Conservation (phyloP, 2,113 vertebrate genomes). For the Dasyurus viverrinus region DNA sequence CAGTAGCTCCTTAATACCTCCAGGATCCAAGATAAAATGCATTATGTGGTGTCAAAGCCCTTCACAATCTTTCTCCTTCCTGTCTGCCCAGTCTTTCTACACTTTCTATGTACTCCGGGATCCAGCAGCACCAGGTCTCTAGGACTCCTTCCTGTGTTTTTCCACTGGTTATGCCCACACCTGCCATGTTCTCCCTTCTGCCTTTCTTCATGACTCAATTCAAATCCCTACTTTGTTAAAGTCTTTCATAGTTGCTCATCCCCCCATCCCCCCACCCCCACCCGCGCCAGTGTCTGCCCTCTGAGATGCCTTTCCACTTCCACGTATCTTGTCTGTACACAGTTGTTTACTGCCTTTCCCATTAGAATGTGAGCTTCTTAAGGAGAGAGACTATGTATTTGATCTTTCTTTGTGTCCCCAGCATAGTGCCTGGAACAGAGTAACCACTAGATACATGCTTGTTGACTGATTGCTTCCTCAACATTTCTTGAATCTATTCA, state of each 20-base stretch:
- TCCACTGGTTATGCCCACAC: neutral
- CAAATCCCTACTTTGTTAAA: neutral
- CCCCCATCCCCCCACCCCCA: no score
- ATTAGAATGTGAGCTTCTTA: neutral
- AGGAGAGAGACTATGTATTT: neutral
- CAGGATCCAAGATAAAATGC: no score
- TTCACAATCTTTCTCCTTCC: neutral
- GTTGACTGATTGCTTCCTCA: neutral
- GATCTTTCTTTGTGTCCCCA: no score
- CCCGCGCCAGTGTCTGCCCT: neutral
- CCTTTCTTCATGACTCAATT: neutral
- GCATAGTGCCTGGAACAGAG: no score
- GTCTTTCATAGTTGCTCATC: neutral
- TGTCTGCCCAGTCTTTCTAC: no score
- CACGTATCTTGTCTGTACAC: neutral
- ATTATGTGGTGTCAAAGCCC: no score
- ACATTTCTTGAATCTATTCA: neutral
- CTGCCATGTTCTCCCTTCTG: neutral
- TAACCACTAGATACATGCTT: no score
- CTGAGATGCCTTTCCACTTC: neutral
- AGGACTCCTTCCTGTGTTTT: neutral
- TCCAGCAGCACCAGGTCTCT: no score
- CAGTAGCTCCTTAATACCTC: neutral
- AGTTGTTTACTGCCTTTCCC: neutral
- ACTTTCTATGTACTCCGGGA: no score